These are phyloP conservation scores for Schlechtendalia chinensis DNA, from an alignment of 1,140 invertebrate genomes.

Conservation along the genomic window DNA sequence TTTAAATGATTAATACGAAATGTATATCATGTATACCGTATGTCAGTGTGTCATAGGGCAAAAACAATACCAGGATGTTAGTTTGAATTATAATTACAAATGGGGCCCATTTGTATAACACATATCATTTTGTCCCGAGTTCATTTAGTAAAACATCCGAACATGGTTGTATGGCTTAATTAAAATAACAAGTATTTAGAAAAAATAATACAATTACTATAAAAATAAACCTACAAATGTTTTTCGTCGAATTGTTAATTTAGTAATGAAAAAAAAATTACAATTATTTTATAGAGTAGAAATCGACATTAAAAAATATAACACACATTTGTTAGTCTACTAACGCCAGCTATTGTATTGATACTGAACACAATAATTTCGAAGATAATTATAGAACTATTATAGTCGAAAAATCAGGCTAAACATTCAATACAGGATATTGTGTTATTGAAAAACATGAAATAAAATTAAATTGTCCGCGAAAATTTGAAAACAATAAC, in stretches of 20 bases:
- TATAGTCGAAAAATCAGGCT: not conserved
- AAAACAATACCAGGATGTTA: constrained; percentile 49
- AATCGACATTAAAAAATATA: too few species aligned
- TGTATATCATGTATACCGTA: not conserved
- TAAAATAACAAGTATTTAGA: not conserved
- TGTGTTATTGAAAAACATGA: not conserved
- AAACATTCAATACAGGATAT: not conserved
- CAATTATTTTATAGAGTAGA: too few species aligned
- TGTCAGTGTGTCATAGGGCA: constrained; percentile 44
- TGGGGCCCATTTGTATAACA: constrained; percentile 18
- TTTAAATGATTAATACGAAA: not conserved
- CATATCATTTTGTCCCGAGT: constrained; percentile 7
- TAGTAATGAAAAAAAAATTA: not conserved
- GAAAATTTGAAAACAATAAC: not conserved
- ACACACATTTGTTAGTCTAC: too few species aligned
- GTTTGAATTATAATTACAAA: constrained; percentile 48
- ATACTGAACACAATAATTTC: not conserved
- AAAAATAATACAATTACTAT: not conserved
- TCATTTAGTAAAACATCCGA: not conserved
- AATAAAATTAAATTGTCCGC: not conserved
- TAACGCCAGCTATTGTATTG: too few species aligned
- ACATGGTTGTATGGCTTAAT: not conserved
- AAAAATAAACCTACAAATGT: not conserved
- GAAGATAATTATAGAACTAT: not conserved
- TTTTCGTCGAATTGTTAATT: not conserved